Percentiles rank a stretch among this genome's conserved stretches.
These are phyloP conservation scores for Nymphicus hollandicus DNA, from an alignment of 2,113 vertebrate genomes.

Conservation along the genomic window DNA sequence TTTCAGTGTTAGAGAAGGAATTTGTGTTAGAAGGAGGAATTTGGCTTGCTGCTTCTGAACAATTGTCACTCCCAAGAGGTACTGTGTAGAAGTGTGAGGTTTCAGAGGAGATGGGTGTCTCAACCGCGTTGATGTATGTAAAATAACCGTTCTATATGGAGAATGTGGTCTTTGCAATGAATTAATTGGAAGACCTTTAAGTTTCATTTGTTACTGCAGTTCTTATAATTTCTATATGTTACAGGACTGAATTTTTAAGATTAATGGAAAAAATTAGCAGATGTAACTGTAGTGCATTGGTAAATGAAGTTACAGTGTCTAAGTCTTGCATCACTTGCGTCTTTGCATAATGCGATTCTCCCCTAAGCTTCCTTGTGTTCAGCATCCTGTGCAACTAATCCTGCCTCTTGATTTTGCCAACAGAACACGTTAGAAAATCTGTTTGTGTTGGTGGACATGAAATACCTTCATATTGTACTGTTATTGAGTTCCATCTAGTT, in stretches of 20 bases:
- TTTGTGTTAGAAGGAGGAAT: not conserved
- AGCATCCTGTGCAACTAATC: not conserved
- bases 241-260: not conserved
- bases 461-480: not conserved
- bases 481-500: not conserved
- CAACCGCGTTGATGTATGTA: fast-evolving
- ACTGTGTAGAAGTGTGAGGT: not conserved
- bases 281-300: not conserved
- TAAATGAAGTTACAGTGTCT: not conserved
- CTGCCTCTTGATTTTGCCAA: not conserved
- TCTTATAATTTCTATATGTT: not conserved
- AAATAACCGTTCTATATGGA: not conserved
- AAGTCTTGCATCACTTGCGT: not conserved
- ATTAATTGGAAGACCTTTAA: not conserved
- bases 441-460: not conserved
- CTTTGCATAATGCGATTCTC: not conserved
- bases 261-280: not conserved
- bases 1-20: not conserved
- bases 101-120: not conserved
- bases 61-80: fast-evolving
- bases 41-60: not conserved
- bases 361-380: not conserved
- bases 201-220: not conserved
- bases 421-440: not conserved
- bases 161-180: not conserved